Base-by-base conservation (phyloP, 2,797 vertebrate genomes). In the Poecilia wingei region DNA sequence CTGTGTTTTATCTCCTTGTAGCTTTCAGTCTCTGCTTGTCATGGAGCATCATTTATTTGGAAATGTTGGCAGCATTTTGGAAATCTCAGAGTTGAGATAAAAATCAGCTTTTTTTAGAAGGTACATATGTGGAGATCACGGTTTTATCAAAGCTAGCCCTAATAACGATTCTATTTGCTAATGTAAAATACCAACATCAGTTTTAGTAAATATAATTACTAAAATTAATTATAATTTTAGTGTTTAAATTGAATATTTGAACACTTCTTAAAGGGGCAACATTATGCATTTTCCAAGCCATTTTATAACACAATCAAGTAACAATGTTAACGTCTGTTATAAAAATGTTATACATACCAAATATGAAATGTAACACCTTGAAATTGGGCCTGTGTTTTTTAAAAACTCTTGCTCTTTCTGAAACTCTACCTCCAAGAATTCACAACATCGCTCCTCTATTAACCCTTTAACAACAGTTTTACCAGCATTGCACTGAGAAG, bases 51-150 rank as follows among this genome's bases (percentile, higher is more conserved):
- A 6, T 64, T 16, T 20, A 20, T 20, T 66, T 43, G 39, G 41
- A 69, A 69, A 69, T 69, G 39, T 25, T 69, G 9, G 66, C 36
- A 68, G 33, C 7, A 68, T 39, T 68, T 66, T 39, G 64, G 61
- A 64, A 33, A 64, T 4, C 8, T 7, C 59, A 33, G 3, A 61
- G 59, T 33, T 31, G 8, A 61, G 59, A 14, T 33, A 61, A 61
- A 61, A 28, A 59, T 13, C 55, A 13, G 28, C 10, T 13, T 6
- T 59, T 61, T 13, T n/a, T 20, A 36, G 59, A 25, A 36, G 28
- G 4, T 16, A 59, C 57, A 36, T 4, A 64, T 20, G 6, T 20
- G 14, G 6, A 64, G 59, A 64, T 14, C 6, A 20, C 6, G 1
- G 61, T 64, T 33, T 36, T 64, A 18, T 36, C 16, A 61, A 64